A percentile compares a stretch with the other conserved stretches of the same genome.
Conservation (phyloP, 2,797 vertebrate genomes). For the Lepilemur septentrionalis region DNA sequence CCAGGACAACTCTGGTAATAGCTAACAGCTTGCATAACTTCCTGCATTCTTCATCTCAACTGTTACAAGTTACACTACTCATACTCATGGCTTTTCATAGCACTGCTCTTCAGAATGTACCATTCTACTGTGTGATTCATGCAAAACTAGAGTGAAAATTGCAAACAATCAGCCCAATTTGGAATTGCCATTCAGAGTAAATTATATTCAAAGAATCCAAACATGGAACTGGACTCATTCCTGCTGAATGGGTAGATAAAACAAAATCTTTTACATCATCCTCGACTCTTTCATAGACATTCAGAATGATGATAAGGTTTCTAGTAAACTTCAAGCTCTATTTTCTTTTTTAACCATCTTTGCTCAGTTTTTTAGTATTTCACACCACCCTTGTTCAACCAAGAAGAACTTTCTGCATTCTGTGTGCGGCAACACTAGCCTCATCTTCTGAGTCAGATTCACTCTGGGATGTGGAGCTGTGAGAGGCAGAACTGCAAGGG, state of each 20-base stretch:
- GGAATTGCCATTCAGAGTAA: constrained; percentile 31
- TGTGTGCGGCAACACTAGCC: constrained; percentile 91
- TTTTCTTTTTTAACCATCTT: neutral
- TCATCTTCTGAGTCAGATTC: constrained; percentile 98
- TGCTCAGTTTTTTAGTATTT: constrained; percentile 33
- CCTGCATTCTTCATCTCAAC: constrained; percentile 37
- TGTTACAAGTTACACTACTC: constrained; percentile 58
- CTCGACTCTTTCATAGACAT: neutral
- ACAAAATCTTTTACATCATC: constrained; percentile 8
- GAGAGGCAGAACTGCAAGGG: constrained; percentile 95
- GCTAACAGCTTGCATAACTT: constrained; percentile 17
- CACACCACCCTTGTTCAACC: constrained; percentile 84
- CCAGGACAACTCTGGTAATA: neutral
- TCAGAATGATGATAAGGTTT: constrained; percentile 15
- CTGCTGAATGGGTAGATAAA: neutral
- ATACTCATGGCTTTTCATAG: constrained; percentile 67
- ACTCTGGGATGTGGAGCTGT: constrained; percentile 96
- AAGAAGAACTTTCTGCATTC: constrained; percentile 98
- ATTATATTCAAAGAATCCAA: constrained; percentile 34
- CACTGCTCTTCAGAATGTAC: constrained; percentile 33
- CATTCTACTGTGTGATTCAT: constrained; percentile 53
- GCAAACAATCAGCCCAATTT: neutral
- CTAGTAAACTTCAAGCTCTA: constrained; percentile 27
- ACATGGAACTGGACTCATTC: constrained; percentile 8
- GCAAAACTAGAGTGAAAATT: constrained; percentile 8